Evolutionary conservation across 1,140 invertebrate genomes (phyloP), one percentile per base, ranked within the genome.

Genomic region (Papilio helenus): DNA sequence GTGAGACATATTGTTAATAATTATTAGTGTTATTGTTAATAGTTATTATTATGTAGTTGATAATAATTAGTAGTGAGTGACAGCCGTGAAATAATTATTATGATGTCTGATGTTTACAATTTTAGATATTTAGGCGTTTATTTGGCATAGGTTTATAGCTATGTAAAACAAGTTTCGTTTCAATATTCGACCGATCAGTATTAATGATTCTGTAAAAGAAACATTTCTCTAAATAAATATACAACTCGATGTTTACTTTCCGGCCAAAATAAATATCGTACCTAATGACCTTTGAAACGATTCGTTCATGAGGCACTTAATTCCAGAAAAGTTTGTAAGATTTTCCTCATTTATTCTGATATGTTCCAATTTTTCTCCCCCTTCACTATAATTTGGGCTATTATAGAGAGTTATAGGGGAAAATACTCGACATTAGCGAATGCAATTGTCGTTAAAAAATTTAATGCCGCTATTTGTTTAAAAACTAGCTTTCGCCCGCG

Each of bases 321-420:
- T 73, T 73, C 72, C 72, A 73, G 72, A 73, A 26, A 49, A 65
- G 23, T 74, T 46, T 74, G 44, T 46, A 74, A 74, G 44, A 74
- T 51, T 74, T 51, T 49, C 44, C 72, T 74, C 42, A 26, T 74
- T 74, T 29, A 42, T 74, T 74, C 42, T 12, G 39, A 44, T 51
- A 46, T 74, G 39, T 74, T 51, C 42, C 23, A 16, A 26, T 74
- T 68, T 68, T 68, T 68, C 26, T 68, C 61, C 26, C 12, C 34
- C 10, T 68, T 16, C 5, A 14, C 61, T 16, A 68, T 68, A 68
- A 68, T 68, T 68, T 68, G 8, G 26, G 61, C 26, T 68, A 29
- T 68, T 68, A 68, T 68, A 16, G 29, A 61, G 58, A 61, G 2
- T 61, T 61, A 55, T 55, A 20, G 51, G 9, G n/a, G 51, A 55